These are phyloP conservation scores for Periphyllus acericola DNA, from an alignment of 2,888 invertebrate genomes.

Conservation along the genomic window DNA sequence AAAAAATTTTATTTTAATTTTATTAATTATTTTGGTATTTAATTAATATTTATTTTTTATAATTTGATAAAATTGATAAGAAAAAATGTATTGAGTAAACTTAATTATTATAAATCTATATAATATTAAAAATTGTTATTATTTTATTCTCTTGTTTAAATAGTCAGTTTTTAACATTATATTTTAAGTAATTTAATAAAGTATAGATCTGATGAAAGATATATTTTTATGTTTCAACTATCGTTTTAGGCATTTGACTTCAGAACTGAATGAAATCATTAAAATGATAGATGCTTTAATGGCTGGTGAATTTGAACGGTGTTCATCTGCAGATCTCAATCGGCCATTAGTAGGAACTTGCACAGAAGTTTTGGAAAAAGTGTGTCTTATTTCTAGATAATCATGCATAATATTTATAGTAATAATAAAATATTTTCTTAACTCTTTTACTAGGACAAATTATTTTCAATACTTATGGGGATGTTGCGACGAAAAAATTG, in stretches of 20 bases:
- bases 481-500: slow-evolving; percentile 76
- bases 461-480: slow-evolving; percentile 89
- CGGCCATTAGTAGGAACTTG: slow-evolving; percentile 76
- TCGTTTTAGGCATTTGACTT: slow-evolving; percentile 83
- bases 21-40: no score
- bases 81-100: no score
- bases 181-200: not conserved
- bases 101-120: no score
- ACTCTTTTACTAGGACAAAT: slow-evolving; percentile 75
- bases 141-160: no score
- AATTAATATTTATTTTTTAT: no score
- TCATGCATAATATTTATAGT: not conserved
- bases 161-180: no score
- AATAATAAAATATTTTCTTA: not conserved
- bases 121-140: no score
- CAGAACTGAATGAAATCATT: slow-evolving; percentile 95
- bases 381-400: slow-evolving; percentile 65
- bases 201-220: not conserved
- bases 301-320: slow-evolving; percentile 91
- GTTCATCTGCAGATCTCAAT: slow-evolving; percentile 90
- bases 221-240: not conserved
- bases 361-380: slow-evolving; percentile 75
- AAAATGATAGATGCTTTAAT: slow-evolving; percentile 97
- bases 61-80: no score
- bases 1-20: no score